Percentiles rank a stretch among this genome's conserved stretches.
Conservation (phyloP, 2,888 invertebrate species). For the Hyppa rectilinea region DNA sequence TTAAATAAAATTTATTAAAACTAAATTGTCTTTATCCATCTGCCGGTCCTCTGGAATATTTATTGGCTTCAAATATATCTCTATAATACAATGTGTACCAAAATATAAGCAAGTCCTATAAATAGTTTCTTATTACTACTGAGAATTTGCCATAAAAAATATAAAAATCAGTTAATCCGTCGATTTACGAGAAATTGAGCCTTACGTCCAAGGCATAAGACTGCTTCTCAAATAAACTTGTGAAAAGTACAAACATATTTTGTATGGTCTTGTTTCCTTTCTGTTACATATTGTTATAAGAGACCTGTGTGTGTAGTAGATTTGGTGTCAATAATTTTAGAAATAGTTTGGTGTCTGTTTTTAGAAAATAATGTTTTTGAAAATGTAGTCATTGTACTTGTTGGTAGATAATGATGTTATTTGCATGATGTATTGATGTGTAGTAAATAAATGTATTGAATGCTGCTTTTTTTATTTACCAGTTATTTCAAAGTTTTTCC, state of each 20-base stretch:
- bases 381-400: constrained; percentile 49
- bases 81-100: constrained; percentile 16
- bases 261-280: constrained; percentile 5
- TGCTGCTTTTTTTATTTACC: constrained; percentile 49
- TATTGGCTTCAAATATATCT: constrained; percentile 34
- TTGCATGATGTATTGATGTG: constrained; percentile 52
- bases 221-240: constrained; percentile 15
- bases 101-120: constrained; percentile 6
- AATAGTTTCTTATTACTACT: background rate
- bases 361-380: constrained; percentile 27
- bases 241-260: background rate
- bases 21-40: constrained; percentile 15
- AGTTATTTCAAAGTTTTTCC: constrained; percentile 18
- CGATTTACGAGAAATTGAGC: constrained; percentile 9
- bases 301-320: constrained; percentile 14
- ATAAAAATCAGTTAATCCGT: background rate
- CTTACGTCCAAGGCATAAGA: background rate
- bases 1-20: constrained; percentile 9
- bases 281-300: constrained; percentile 22
- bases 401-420: constrained; percentile 30
- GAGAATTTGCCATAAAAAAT: constrained; percentile 10
- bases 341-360: constrained; percentile 31
- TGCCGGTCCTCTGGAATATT: constrained; percentile 30
- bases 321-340: constrained; percentile 29
- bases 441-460: constrained; percentile 46